Percentiles rank a stretch among this genome's conserved stretches.
phyloP scores from a whole-genome alignment of 1,140 invertebrate species.

The Drosophila saltans region DNA sequence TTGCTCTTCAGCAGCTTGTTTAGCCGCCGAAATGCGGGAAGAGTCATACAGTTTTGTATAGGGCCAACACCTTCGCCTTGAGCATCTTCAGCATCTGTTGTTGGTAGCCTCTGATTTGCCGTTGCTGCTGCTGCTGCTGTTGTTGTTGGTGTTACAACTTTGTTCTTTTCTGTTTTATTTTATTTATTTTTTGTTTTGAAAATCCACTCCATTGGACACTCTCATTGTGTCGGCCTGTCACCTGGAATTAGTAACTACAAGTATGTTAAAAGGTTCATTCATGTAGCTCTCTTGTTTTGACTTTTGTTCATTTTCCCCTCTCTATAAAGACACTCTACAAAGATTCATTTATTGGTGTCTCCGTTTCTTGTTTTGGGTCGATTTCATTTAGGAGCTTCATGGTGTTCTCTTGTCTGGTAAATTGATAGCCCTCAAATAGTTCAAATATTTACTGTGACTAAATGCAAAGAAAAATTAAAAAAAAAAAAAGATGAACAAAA shows the following conservation, averaged over 20 bases:
- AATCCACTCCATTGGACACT: constrained; percentile 54
- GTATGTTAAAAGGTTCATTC: constrained; percentile 82
- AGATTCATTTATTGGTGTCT: constrained; percentile 21
- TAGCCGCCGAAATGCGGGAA: constrained; percentile 49
- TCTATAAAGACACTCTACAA: constrained; percentile 22
- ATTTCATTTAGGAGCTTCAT: constrained; percentile 69
- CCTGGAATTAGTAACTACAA: constrained; percentile 80
- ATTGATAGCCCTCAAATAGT: constrained; percentile 75
- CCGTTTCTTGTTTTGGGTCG: constrained; percentile 49
- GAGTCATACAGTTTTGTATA: constrained; percentile 30
- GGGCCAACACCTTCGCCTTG: constrained; percentile 54
- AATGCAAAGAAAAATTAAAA: constrained; percentile 14
- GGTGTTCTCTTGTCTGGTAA: constrained; percentile 68
- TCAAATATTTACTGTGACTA: constrained; percentile 61
- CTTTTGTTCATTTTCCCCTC: constrained; percentile 60
- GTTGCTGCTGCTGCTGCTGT: constrained; percentile 44
- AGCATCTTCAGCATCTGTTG: constrained; percentile 41
- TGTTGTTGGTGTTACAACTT: constrained; percentile 68
- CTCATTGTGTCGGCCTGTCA: constrained; percentile 73
- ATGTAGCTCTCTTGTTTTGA: constrained; percentile 74
- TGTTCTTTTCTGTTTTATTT: constrained; percentile 47
- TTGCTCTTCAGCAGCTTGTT: constrained; percentile 8
- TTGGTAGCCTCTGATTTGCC: constrained; percentile 73
- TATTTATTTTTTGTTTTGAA: constrained; percentile 54
- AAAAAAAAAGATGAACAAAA: too few species aligned